Evolutionary conservation across 2,113 vertebrate species (phyloP).

Genomic region (Camelus bactrianus): DNA sequence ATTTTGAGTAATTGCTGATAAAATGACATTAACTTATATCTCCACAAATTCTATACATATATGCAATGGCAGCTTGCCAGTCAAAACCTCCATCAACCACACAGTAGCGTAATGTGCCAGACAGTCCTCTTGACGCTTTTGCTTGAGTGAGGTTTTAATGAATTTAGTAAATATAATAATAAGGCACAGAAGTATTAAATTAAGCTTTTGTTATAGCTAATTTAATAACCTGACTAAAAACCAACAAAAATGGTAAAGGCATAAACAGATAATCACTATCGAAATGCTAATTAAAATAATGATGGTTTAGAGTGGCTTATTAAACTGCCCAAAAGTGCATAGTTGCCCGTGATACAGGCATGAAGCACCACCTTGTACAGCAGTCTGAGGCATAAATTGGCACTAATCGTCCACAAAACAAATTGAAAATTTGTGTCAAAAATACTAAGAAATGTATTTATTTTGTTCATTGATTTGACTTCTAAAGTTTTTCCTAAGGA

Average conservation of each 20-base stretch:
- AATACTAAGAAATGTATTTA: not conserved
- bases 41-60: not conserved
- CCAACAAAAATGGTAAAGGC: not conserved
- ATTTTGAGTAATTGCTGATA: constrained; percentile 14
- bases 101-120: not conserved
- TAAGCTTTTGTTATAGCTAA: not conserved
- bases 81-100: constrained; percentile 34
- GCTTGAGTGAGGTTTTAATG: not conserved
- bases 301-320: not conserved
- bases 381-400: not conserved
- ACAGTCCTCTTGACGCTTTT: constrained; percentile 15
- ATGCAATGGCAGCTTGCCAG: not conserved
- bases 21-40: not conserved
- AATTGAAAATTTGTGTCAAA: not conserved
- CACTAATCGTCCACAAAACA: not conserved
- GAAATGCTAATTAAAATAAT: not conserved
- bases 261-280: not conserved
- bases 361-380: not conserved
- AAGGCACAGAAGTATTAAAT: not conserved
- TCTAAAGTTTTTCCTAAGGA: not conserved
- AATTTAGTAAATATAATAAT: not conserved
- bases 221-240: not conserved
- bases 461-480: not conserved
- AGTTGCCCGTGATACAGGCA: not conserved
- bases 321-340: not conserved